These are phyloP conservation scores for Aphelinus certus DNA, from an alignment of 1,140 invertebrate genomes.

Conservation along the genomic window DNA sequence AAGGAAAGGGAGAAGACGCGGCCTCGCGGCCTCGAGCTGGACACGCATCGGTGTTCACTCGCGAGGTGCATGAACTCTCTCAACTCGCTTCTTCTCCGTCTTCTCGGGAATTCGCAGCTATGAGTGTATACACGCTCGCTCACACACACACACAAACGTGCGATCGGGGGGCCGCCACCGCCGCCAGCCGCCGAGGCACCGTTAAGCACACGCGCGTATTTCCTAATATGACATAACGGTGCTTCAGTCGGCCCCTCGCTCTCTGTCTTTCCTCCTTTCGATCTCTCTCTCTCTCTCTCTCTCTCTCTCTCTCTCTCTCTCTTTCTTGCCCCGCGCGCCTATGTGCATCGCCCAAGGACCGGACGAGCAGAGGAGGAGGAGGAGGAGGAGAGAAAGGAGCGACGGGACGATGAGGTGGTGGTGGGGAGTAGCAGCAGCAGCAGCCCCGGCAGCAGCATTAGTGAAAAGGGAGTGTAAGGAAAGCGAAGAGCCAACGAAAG, in stretches of 20 bases:
- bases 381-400: slow-evolving; percentile 4
- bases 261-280: slow-evolving; percentile 22
- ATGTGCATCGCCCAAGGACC: background rate
- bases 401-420: background rate
- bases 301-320: background rate
- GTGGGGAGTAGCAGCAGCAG: background rate
- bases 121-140: no score
- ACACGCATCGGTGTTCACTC: background rate
- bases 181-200: slow-evolving; percentile 40
- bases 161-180: background rate
- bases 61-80: no score
- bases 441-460: background rate
- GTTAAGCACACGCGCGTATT: slow-evolving; percentile 58
- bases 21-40: slow-evolving; percentile 15
- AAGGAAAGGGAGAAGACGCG: no score
- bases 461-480: slow-evolving; percentile 35
- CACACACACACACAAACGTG: no score
- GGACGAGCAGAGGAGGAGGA: background rate
- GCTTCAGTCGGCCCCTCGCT: slow-evolving; percentile 33
- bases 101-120: no score
- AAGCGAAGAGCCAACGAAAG: slow-evolving; percentile 35
- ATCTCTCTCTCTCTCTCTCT: slow-evolving; percentile 15
- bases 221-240: slow-evolving; percentile 66
- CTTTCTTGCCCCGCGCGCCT: background rate
- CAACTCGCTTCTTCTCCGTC: no score